Conservation (phyloP, 2,888 invertebrate genomes). For the Epinotia demarniana region DNA sequence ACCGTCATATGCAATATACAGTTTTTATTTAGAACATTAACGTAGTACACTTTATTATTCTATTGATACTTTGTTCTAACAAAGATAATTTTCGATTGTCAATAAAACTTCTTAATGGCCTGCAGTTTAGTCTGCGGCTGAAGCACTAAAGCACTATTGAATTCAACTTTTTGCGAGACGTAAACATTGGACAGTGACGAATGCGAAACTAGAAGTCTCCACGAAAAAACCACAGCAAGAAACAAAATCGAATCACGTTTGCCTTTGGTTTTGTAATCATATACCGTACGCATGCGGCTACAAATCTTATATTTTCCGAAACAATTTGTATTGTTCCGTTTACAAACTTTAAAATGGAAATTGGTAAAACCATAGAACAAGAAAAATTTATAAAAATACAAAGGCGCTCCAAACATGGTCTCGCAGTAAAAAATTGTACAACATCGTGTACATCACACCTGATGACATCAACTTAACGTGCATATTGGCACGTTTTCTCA, state of each 20-base stretch:
- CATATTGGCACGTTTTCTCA: background rate
- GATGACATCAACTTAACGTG: constrained; percentile 18
- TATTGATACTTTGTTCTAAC: background rate
- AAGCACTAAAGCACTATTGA: constrained; percentile 67
- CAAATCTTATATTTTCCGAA: constrained; percentile 8
- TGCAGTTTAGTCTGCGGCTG: constrained; percentile 65
- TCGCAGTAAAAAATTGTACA: constrained; percentile 46
- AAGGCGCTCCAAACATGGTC: constrained; percentile 41
- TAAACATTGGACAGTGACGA: constrained; percentile 62
- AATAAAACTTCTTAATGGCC: constrained; percentile 19
- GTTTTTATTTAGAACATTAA: too few relatives aligned
- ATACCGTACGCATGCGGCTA: constrained; percentile 15
- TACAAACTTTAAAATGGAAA: constrained; percentile 23
- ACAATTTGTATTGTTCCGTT: constrained; percentile 25
- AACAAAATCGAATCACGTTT: constrained; percentile 78
- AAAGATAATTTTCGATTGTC: constrained; percentile 4
- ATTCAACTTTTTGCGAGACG: constrained; percentile 61
- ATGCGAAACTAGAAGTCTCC: constrained; percentile 50
- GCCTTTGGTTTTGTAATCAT: constrained; percentile 63
- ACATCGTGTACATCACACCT: constrained; percentile 43
- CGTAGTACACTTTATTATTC: background rate
- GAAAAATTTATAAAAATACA: constrained; percentile 18
- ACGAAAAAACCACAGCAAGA: constrained; percentile 66
- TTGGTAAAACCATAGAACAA: constrained; percentile 1
- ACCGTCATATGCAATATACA: too few relatives aligned